These are phyloP conservation scores for Triops cancriformis DNA, from an alignment of 1,140 invertebrate species.

Conservation along the genomic window DNA sequence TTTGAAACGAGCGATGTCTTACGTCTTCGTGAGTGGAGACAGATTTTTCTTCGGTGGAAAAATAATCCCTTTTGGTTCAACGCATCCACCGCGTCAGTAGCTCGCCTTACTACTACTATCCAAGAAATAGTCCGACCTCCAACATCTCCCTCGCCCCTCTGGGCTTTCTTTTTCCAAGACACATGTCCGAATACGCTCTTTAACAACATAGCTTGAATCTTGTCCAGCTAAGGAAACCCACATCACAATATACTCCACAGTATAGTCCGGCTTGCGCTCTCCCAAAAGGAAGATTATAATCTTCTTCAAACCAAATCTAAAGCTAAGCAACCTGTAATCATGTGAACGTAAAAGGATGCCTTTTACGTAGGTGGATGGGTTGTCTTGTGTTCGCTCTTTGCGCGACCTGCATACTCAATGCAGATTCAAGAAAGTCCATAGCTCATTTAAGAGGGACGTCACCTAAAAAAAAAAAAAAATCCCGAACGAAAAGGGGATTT, in stretches of 20 bases:
- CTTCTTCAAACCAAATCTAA: conserved; percentile 2
- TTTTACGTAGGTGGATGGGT: conserved; percentile 9
- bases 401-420: conserved; percentile 1
- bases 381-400: neutral
- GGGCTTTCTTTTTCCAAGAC: too few relatives aligned
- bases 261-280: neutral
- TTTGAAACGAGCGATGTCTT: neutral
- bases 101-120: neutral
- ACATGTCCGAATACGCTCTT: too few relatives aligned
- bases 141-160: too few relatives aligned
- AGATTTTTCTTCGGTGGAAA: neutral
- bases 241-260: neutral
- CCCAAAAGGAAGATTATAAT: neutral
- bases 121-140: neutral
- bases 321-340: neutral
- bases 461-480: too few relatives aligned
- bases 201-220: too few relatives aligned
- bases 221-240: neutral
- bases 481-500: neutral
- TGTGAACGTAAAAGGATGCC: conserved; percentile 4
- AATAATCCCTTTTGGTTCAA: neutral
- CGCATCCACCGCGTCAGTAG: neutral
- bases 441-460: neutral
- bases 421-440: neutral
- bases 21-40: neutral